Percentiles rank a stretch among this genome's conserved stretches.
phyloP scores from a whole-genome alignment of 2,888 invertebrate genomes.

The Flexamia atlantica region DNA sequence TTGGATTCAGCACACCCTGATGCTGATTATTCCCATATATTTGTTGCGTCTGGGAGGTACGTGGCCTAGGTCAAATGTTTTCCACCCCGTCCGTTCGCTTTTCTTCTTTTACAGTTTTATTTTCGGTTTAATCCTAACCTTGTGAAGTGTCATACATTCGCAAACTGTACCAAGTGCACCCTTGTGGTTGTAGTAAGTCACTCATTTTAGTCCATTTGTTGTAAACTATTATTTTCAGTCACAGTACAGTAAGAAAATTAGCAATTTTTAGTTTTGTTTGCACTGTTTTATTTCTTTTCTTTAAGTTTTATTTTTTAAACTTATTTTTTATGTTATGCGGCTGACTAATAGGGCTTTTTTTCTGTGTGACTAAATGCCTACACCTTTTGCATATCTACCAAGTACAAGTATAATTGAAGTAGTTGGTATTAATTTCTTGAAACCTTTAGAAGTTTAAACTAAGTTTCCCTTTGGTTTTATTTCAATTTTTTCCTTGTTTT shows the following conservation, averaged over 20 bases:
- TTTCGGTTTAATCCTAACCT: background rate
- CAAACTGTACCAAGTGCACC: background rate
- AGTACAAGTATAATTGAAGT: background rate
- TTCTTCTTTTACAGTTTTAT: background rate
- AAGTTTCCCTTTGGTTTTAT: no score
- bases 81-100: constrained; percentile 44
- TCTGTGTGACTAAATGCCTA: background rate
- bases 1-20: constrained; percentile 97
- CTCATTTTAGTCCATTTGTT: background rate
- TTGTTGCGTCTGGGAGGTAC: constrained; percentile 92
- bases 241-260: background rate
- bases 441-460: background rate
- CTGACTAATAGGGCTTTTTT: background rate
- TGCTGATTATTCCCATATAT: constrained; percentile 96
- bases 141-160: background rate
- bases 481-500: no score
- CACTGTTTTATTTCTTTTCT: background rate
- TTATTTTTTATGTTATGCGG: background rate
- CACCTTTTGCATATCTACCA: background rate
- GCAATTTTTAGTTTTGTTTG: background rate
- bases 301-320: no score
- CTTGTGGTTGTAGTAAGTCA: background rate
- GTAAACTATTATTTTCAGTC: background rate
- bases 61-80: constrained; percentile 69
- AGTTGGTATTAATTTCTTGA: background rate